Evolutionary conservation across 2,888 invertebrate species (phyloP).

Genomic region (Metellina segmentata): DNA sequence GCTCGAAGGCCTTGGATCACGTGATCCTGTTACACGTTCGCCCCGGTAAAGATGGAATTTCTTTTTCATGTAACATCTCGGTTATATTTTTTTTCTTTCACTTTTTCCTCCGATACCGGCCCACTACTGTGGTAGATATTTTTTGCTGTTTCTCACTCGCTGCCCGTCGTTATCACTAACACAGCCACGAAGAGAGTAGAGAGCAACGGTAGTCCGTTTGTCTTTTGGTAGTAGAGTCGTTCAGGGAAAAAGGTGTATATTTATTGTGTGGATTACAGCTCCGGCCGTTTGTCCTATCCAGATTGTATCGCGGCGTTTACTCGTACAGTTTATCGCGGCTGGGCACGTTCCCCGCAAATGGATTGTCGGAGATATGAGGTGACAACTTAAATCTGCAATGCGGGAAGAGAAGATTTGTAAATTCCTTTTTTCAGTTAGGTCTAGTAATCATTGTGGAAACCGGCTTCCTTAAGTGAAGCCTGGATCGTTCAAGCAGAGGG

Average conservation of each 20-base stretch:
- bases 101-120: not conserved
- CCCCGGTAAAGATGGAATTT: not conserved
- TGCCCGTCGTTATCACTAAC: slow-evolving; percentile 22
- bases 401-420: not conserved
- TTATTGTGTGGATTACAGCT: slow-evolving; percentile 35
- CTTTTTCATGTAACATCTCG: slow-evolving; percentile 48
- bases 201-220: not conserved
- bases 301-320: slow-evolving; percentile 6
- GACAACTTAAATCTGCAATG: not conserved
- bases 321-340: not conserved
- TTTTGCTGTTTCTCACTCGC: slow-evolving; percentile 8
- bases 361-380: slow-evolving; percentile 6
- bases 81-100: slow-evolving; percentile 23
- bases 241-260: not conserved
- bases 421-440: too few species aligned
- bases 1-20: slow-evolving; percentile 58
- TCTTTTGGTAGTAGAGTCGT: not conserved
- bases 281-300: not conserved
- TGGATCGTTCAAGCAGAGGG: too few species aligned
- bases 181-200: not conserved
- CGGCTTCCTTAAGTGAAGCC: too few species aligned
- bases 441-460: too few species aligned
- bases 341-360: not conserved
- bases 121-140: not conserved
- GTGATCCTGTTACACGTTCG: slow-evolving; percentile 55